Evolutionary conservation across 1,140 invertebrate genomes (phyloP).

Genomic region (Drosophila tsacasi): DNA sequence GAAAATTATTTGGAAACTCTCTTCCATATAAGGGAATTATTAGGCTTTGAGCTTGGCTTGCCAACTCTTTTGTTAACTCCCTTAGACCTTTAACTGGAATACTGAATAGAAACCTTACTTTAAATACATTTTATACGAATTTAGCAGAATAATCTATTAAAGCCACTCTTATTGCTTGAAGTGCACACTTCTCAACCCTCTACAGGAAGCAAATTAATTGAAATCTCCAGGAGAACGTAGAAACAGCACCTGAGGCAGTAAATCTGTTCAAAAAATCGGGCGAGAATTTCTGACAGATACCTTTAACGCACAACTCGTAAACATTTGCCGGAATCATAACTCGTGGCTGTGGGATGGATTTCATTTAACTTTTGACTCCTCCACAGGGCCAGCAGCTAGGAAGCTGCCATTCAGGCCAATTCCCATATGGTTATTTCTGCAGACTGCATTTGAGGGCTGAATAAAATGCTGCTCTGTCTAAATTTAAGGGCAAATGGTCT

Average conservation of each 20-base stretch:
- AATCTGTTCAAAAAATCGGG: conserved; percentile 30
- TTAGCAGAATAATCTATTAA: not conserved
- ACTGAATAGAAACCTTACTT: not conserved
- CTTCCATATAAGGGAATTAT: not conserved
- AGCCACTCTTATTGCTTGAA: not conserved
- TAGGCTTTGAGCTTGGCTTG: not conserved
- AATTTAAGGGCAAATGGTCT: conserved; percentile 60
- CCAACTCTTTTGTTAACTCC: not conserved
- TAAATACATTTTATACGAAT: no score
- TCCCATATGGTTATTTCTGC: conserved; percentile 23
- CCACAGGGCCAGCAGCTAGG: conserved; percentile 18
- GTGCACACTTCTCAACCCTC: not conserved
- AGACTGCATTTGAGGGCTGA: conserved; percentile 21
- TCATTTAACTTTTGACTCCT: conserved; percentile 59
- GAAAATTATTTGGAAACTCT: not conserved
- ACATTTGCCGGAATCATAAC: conserved; percentile 58
- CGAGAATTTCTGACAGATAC: conserved; percentile 59
- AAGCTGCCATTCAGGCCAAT: conserved; percentile 42
- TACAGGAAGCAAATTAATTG: conserved; percentile 48
- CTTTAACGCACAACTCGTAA: conserved; percentile 63
- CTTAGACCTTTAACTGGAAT: not conserved
- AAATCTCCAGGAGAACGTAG: conserved; percentile 20
- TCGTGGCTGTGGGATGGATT: conserved; percentile 47
- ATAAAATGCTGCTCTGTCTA: conserved; percentile 54
- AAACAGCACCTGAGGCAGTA: conserved; percentile 46